Evolutionary conservation across 1,140 invertebrate genomes (phyloP).

Genomic region (Meloidogyne floridensis): DNA sequence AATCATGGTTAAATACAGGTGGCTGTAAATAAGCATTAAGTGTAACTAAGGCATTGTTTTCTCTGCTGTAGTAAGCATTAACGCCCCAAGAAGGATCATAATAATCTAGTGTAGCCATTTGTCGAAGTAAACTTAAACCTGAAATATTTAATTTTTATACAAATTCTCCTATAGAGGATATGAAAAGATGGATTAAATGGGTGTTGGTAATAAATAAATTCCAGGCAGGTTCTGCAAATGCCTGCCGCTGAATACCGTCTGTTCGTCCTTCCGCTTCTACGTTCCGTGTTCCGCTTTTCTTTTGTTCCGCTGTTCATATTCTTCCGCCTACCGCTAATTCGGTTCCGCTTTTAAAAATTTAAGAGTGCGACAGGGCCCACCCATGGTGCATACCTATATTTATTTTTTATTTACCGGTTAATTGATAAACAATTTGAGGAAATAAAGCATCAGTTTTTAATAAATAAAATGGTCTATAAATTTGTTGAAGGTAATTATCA

Average conservation of each 20-base stretch:
- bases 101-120: background rate
- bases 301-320: no score
- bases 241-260: no score
- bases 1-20: background rate
- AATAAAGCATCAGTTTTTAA: background rate
- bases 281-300: no score
- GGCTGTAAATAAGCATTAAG: constrained; percentile 15
- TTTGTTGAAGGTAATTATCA: background rate
- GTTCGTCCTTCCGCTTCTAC: no score
- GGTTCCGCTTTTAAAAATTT: no score
- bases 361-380: no score
- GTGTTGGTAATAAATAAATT: no score
- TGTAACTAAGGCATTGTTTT: constrained; percentile 10
- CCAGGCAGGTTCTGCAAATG: no score
- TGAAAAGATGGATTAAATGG: no score
- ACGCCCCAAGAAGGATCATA: constrained; percentile 8
- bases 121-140: constrained; percentile 3
- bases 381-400: background rate
- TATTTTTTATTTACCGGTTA: background rate
- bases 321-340: no score
- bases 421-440: constrained; percentile 6
- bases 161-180: background rate
- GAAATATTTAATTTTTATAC: no score
- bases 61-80: constrained; percentile 11
- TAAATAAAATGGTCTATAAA: background rate